These are phyloP conservation scores for Apodemia duryi DNA, from an alignment of 2,888 invertebrate species.

Conservation along the genomic window DNA sequence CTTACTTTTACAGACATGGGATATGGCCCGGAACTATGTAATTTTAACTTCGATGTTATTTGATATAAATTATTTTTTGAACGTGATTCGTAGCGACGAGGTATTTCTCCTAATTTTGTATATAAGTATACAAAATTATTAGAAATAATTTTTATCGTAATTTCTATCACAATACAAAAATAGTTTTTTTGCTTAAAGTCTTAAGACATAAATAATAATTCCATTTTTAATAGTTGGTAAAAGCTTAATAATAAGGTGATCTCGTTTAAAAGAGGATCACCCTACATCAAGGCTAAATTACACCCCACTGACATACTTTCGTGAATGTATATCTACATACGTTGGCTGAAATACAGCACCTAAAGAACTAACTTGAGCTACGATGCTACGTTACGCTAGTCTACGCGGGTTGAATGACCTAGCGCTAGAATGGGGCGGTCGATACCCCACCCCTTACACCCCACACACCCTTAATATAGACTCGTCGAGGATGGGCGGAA, in stretches of 20 bases:
- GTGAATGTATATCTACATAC: slow-evolving; percentile 20
- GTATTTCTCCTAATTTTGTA: too few relatives aligned
- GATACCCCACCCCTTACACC: slow-evolving; percentile 49
- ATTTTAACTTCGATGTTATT: too few relatives aligned
- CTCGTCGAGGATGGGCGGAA: slow-evolving; percentile 36
- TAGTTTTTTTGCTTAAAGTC: too few relatives aligned
- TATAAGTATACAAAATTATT: too few relatives aligned
- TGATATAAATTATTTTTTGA: too few relatives aligned
- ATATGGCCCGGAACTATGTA: too few relatives aligned
- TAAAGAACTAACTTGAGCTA: slow-evolving; percentile 32
- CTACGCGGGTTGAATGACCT: slow-evolving; percentile 67
- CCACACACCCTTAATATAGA: slow-evolving; percentile 28
- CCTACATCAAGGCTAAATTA: slow-evolving; percentile 7
- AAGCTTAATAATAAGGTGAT: neutral
- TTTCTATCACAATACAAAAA: too few relatives aligned
- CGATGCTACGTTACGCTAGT: slow-evolving; percentile 50
- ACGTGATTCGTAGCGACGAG: too few relatives aligned
- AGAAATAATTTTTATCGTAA: too few relatives aligned
- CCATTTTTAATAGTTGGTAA: too few relatives aligned
- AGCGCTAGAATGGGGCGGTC: slow-evolving; percentile 58
- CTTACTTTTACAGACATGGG: too few relatives aligned
- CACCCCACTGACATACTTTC: slow-evolving; percentile 26
- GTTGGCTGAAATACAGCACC: slow-evolving; percentile 13
- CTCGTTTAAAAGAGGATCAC: slow-evolving; percentile 1
- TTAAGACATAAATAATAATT: too few relatives aligned